These are phyloP conservation scores for Ochlodes sylvanus DNA, from an alignment of 2,888 invertebrate species.

Conservation along the genomic window DNA sequence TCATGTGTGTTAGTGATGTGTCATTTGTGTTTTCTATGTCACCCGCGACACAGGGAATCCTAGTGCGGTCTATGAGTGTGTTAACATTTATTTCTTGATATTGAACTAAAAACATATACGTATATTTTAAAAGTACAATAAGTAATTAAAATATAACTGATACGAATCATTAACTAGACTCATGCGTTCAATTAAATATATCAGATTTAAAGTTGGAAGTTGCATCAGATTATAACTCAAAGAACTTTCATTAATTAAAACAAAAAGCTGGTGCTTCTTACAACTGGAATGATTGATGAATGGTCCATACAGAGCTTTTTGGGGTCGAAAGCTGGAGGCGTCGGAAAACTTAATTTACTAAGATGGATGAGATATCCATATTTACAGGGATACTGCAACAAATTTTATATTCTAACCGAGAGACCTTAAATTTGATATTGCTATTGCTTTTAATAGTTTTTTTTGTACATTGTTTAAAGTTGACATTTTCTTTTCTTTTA, in stretches of 20 bases:
- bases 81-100: too few species aligned
- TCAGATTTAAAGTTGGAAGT: constrained; percentile 22
- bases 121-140: too few species aligned
- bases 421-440: too few species aligned
- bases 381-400: neutral
- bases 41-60: too few species aligned
- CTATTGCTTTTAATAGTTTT: too few species aligned
- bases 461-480: too few species aligned
- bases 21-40: too few species aligned
- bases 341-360: constrained; percentile 13
- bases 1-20: too few species aligned
- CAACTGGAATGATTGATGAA: constrained; percentile 41
- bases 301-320: constrained; percentile 26
- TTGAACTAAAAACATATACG: too few species aligned
- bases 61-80: too few species aligned
- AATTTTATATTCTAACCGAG: too few species aligned
- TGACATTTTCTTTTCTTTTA: too few species aligned
- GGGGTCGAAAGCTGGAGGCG: constrained; percentile 10
- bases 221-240: constrained; percentile 32
- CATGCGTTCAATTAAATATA: neutral
- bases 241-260: constrained; percentile 39
- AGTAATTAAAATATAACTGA: neutral
- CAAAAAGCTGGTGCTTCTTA: constrained; percentile 38
- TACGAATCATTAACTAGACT: neutral
- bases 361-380: constrained; percentile 6